These are phyloP conservation scores for Zaprionus gabonicus DNA, from an alignment of 1,140 invertebrate species.

Conservation along the genomic window DNA sequence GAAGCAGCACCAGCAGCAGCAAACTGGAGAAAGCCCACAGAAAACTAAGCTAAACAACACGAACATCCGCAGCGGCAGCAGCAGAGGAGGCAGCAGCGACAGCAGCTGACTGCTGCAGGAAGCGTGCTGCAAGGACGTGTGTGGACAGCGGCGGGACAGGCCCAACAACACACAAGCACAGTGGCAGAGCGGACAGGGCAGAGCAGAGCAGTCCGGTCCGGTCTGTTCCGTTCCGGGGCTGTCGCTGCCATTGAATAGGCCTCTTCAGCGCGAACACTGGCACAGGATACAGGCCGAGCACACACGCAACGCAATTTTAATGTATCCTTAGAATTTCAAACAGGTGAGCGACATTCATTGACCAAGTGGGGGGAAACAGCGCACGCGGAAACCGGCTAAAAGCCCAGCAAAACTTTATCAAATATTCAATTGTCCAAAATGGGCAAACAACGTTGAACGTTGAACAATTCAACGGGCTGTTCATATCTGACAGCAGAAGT, in stretches of 20 bases:
- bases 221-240: constrained; percentile 30
- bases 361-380: constrained; percentile 42
- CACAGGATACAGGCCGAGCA: constrained; percentile 57
- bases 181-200: constrained; percentile 48
- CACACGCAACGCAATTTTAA: constrained; percentile 69
- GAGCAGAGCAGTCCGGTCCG: constrained; percentile 40
- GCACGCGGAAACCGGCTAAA: constrained; percentile 7
- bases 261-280: constrained; percentile 58
- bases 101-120: constrained; percentile 78
- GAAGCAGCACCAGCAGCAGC: background rate
- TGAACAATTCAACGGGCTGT: background rate
- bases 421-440: constrained; percentile 25
- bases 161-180: background rate
- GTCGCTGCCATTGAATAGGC: constrained; percentile 69
- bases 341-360: constrained; percentile 69
- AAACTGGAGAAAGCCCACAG: constrained; percentile 40
- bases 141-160: constrained; percentile 29
- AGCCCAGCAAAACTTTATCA: constrained; percentile 20
- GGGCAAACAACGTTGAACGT: background rate
- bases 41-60: constrained; percentile 52
- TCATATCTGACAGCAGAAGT: constrained; percentile 1
- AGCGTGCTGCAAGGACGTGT: constrained; percentile 57
- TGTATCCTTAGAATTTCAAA: constrained; percentile 83
- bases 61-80: constrained; percentile 51
- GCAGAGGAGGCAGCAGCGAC: constrained; percentile 28